phyloP scores from a whole-genome alignment of 2,888 invertebrate genomes.

The Pteria penguin region DNA sequence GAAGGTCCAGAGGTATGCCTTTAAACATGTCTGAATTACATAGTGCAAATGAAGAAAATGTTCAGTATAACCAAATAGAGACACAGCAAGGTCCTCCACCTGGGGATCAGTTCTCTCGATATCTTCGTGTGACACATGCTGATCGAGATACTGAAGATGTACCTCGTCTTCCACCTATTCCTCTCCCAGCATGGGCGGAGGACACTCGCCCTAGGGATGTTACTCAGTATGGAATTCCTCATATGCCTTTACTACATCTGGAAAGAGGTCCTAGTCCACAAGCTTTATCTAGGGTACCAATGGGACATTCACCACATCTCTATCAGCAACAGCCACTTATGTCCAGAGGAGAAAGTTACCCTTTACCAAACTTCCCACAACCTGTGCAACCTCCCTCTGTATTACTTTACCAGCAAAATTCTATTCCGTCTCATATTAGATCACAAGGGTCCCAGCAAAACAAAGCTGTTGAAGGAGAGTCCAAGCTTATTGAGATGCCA shows the following conservation, averaged over 20 bases:
- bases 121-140: constrained; percentile 58
- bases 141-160: constrained; percentile 57
- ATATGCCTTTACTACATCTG: constrained; percentile 61
- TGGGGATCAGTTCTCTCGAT: constrained; percentile 51
- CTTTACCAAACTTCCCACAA: neutral
- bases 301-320: constrained; percentile 29
- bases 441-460: constrained; percentile 17
- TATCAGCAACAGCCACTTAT: constrained; percentile 42
- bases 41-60: neutral
- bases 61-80: constrained; percentile 1
- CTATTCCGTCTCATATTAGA: constrained; percentile 21
- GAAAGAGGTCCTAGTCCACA: constrained; percentile 49
- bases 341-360: constrained; percentile 2
- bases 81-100: constrained; percentile 8
- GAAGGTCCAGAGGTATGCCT: constrained; percentile 8
- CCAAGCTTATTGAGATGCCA: constrained; percentile 51
- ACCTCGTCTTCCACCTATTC: constrained; percentile 55
- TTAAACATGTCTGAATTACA: neutral
- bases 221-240: constrained; percentile 22
- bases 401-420: neutral
- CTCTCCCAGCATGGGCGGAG: constrained; percentile 55
- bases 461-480: neutral
- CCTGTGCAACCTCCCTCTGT: constrained; percentile 18
- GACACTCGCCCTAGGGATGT: constrained; percentile 30
- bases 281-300: constrained; percentile 34